Conservation (phyloP, 2,888 invertebrate genomes). For the Drosophila incognita region DNA sequence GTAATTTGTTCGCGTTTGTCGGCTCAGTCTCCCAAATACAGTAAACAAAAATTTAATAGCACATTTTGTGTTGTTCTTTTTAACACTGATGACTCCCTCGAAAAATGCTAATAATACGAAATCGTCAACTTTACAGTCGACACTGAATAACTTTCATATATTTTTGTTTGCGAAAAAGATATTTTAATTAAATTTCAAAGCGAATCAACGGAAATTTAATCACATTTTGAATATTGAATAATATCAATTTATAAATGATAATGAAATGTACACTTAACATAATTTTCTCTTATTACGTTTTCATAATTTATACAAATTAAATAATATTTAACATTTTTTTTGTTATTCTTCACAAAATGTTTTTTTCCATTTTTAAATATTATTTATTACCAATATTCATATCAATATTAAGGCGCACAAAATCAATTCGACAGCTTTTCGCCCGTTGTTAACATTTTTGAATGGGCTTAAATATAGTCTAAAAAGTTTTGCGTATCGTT, state of each 20-base stretch:
- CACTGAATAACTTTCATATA: constrained; percentile 32
- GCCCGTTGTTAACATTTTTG: neutral
- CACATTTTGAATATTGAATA: neutral
- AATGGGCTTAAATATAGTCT: neutral
- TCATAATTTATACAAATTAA: neutral
- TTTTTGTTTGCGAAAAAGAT: neutral
- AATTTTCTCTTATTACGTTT: neutral
- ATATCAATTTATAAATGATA: neutral
- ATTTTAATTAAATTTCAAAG: neutral
- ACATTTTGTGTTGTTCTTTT: constrained; percentile 33
- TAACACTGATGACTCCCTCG: constrained; percentile 44
- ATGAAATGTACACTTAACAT: no score
- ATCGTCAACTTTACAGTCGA: constrained; percentile 32
- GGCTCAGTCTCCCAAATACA: constrained; percentile 25
- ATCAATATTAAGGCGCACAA: neutral
- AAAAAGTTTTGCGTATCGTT: neutral
- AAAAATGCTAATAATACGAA: constrained; percentile 40
- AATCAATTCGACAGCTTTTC: neutral
- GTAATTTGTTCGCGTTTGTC: constrained; percentile 55
- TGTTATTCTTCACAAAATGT: neutral
- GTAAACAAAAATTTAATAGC: constrained; percentile 45
- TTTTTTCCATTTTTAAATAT: neutral
- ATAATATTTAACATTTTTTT: neutral
- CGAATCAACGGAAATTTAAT: neutral
- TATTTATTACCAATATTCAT: neutral